Base-by-base conservation (phyloP, 2,797 vertebrate species). In the Cynopterus sphinx region DNA sequence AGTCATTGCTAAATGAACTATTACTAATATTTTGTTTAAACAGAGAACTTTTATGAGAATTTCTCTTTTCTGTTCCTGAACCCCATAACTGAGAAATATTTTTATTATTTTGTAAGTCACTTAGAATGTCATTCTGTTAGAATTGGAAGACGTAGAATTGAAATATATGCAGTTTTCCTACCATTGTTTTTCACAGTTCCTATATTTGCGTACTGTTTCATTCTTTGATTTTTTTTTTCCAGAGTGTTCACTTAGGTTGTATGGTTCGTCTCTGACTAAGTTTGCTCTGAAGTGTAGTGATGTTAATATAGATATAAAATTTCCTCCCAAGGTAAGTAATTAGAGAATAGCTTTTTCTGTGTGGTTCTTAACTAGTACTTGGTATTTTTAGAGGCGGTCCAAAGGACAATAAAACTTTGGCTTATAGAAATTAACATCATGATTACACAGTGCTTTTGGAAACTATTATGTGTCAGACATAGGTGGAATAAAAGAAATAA, bases 281-380 rank as follows among this genome's bases (percentile, higher is more conserved):
- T 99, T 99, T 79, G 99, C 99, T 98, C 99, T 99, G 98, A 99
- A 99, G 98, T 99, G 98, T 70, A 99, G 99, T 31, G 99, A 99
- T 93, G 96, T 99, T 98, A 99, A 99, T 98, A 99, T 99, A 63
- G 99, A 99, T 95, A 99, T 99, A 97, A 99, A 99, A 96, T 99
- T 99, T 96, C 99, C 99, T 57, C 94, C 99, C 78, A 99, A 98
- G 96, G 99, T 99, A 94, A 98, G 99, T 99, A 77, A 75, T 33
- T 95, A 70, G 55, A 88, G 94, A 96, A 84, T 31, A 81, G 74
- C 9, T 31, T 97, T 93, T 26, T 79, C 39, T 96, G 7, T 97
- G 6, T 15, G 77, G 65, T 96, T 88, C 90, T 96, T 97, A 78
- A 87, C 31, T 78, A 84, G 28, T 88, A 46, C 28, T 92, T 94